Evolutionary conservation across 2,113 vertebrate genomes (phyloP), one percentile per base, ranked within the genome.

Genomic region (Ariopsis seemanni): DNA sequence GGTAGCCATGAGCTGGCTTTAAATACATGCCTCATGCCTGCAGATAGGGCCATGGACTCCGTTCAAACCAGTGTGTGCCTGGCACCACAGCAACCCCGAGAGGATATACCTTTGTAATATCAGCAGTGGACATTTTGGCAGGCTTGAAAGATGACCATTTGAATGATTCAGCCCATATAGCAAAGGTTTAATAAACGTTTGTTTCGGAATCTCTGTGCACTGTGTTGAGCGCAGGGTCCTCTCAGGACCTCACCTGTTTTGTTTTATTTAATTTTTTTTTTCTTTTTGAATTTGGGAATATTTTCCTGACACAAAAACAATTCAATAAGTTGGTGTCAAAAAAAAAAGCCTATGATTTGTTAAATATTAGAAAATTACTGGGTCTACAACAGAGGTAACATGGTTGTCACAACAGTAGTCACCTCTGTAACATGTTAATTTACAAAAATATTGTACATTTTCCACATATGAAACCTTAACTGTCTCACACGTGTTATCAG

Each of bases 391-490:
- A 77, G 78, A 82, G 57, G 85, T 58, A 30, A 53, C 85, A 17
- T 30, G 57, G 78, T 78, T 48, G 77, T 83, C 55, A 85, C 58
- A 75, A 85, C 65, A 84, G 88, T 82, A 25, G 4, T 84, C 88
- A 57, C 82, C 17, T 48, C 27, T 71, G 67, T 71, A 7, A 9
- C 17, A 17, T 42, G 93, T 92, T 91, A 92, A 93, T 93, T 93
- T 91, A 91, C 93, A 92, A 93, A 94, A 93, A 92, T 92, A 92
- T 93, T 93, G 91, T 57, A 57, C 11, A 57, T 57, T 94, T 94
- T 93, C 91, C 92, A 94, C 92, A 91, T 92, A 90, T 92, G 87
- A 88, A 91, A 91, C 79, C 92, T 92, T 93, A 90, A 91, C 88
- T 3, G 86, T 90, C 90, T 92, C 90, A 93, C 89, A 92, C 91